These are phyloP conservation scores for Achatina immaculata DNA, from an alignment of 1,140 invertebrate species.

Conservation along the genomic window DNA sequence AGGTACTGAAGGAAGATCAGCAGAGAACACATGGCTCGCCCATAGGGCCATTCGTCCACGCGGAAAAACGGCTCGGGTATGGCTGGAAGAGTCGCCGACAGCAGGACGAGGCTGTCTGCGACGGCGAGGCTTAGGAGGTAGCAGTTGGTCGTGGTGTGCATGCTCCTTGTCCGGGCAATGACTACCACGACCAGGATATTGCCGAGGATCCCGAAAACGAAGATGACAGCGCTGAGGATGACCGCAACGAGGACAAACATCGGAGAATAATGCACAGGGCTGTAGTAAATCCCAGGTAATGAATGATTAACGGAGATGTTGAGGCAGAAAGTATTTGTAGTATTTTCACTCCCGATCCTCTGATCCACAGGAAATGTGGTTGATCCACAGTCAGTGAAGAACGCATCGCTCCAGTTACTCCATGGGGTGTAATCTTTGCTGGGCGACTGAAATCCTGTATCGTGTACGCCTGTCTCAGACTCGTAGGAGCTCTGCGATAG, in stretches of 20 bases:
- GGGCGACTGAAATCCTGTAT: neutral
- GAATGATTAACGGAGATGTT: neutral
- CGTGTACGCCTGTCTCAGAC: neutral
- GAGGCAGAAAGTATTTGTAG: neutral
- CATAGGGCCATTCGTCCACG: constrained; percentile 76
- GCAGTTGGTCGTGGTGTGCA: constrained; percentile 83
- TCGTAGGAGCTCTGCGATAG: neutral
- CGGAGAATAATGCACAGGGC: constrained; percentile 33
- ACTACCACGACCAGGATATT: constrained; percentile 73
- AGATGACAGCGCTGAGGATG: constrained; percentile 49
- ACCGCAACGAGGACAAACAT: constrained; percentile 45
- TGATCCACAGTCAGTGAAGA: neutral
- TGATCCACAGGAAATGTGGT: neutral
- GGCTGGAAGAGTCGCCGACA: constrained; percentile 74
- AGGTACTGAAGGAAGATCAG: constrained; percentile 79
- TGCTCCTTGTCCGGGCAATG: constrained; percentile 67
- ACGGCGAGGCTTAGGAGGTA: constrained; percentile 93
- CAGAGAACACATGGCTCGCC: constrained; percentile 75
- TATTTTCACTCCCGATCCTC: neutral
- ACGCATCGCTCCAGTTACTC: neutral
- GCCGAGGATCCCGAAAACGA: constrained; percentile 64
- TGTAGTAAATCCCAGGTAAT: neutral
- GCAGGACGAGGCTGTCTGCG: constrained; percentile 89
- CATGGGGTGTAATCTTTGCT: neutral
- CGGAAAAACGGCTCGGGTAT: constrained; percentile 78